Evolutionary conservation across 1,140 invertebrate species (phyloP).

Genomic region (Phocides pigmalion): DNA sequence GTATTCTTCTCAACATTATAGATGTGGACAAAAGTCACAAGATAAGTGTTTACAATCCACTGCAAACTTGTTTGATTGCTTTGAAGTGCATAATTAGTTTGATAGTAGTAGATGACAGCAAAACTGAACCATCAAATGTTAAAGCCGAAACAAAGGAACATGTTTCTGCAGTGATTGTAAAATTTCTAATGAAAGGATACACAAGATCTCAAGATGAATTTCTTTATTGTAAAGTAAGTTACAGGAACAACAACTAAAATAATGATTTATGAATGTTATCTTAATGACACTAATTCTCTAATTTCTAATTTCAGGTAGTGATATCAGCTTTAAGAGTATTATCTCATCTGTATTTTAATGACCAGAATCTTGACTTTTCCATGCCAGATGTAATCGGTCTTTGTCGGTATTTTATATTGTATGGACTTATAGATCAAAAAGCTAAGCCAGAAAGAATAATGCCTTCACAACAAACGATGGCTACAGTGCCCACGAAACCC

Average conservation of each 20-base stretch:
- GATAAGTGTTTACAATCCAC: slow-evolving; percentile 44
- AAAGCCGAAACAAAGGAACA: slow-evolving; percentile 51
- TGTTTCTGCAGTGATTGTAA: slow-evolving; percentile 55
- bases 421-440: slow-evolving; percentile 56
- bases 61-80: slow-evolving; percentile 57
- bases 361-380: slow-evolving; percentile 48
- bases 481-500: slow-evolving; percentile 48
- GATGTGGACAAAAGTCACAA: slow-evolving; percentile 41
- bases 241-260: too few relatives aligned
- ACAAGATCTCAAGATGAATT: slow-evolving; percentile 63
- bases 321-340: slow-evolving; percentile 68
- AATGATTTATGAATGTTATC: too few relatives aligned
- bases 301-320: slow-evolving; percentile 55
- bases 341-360: slow-evolving; percentile 67
- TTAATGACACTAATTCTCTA: slow-evolving; percentile 19
- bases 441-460: slow-evolving; percentile 64
- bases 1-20: slow-evolving; percentile 55
- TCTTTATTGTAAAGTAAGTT: slow-evolving; percentile 71
- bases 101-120: slow-evolving; percentile 49
- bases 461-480: slow-evolving; percentile 70
- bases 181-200: slow-evolving; percentile 59
- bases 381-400: slow-evolving; percentile 68
- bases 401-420: slow-evolving; percentile 62
- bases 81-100: slow-evolving; percentile 63
- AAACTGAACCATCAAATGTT: slow-evolving; percentile 37